Percentiles rank a stretch among this genome's conserved stretches.
Evolutionary conservation across 2,797 vertebrate genomes (phyloP).

Genomic region (Aphelocoma californica): DNA sequence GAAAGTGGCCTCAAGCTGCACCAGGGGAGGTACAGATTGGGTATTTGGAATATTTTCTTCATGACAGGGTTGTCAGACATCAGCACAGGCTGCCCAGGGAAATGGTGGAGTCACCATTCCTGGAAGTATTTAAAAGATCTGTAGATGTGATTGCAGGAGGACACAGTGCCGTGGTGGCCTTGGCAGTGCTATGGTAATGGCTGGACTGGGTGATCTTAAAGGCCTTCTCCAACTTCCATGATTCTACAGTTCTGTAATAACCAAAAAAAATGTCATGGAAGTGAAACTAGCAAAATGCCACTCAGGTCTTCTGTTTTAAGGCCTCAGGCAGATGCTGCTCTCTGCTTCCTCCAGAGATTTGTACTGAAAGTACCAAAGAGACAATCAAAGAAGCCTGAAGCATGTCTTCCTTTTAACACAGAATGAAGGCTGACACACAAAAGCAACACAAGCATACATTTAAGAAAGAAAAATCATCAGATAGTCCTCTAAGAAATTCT

Average conservation of each 20-base stretch:
- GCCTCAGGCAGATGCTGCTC: neutral
- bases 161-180: neutral
- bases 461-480: neutral
- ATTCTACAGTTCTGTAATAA: neutral
- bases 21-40: neutral
- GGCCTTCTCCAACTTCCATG: neutral
- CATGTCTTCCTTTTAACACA: neutral
- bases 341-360: neutral
- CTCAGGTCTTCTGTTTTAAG: neutral
- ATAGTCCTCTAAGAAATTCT: neutral
- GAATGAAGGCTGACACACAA: neutral
- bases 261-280: neutral
- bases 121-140: neutral
- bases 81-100: neutral
- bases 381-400: neutral
- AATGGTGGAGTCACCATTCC: neutral
- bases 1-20: neutral
- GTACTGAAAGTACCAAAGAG: neutral
- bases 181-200: neutral
- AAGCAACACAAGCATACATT: neutral
- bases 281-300: neutral
- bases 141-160: rapidly evolving
- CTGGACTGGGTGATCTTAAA: neutral
- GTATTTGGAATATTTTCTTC: rapidly evolving
- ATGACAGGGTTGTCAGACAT: neutral